Evolutionary conservation across 2,113 vertebrate species (phyloP), one percentile per base, ranked within the genome.

Genomic region (Microcebus jonahi): DNA sequence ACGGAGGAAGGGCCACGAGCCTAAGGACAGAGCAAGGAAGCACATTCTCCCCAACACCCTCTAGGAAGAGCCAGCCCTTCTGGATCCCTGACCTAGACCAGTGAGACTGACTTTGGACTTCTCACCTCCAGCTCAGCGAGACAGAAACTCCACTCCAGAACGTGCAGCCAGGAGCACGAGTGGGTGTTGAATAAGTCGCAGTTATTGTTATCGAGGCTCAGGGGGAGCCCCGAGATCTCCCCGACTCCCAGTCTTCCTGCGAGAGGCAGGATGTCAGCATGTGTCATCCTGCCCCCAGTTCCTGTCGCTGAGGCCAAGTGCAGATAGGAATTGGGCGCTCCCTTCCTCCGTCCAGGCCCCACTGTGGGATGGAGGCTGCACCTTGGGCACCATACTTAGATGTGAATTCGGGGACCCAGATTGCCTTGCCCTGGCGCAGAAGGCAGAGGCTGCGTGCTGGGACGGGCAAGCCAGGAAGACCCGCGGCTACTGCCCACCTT

Each of bases 401-500:
- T 73, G 23, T 73, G 71, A 50, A 18, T 48, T 1, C 1, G 0
- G 6, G 50, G 5, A 6, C 34, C 55, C 71, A 6, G 20, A 2
- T 0, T 1, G 29, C 39, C 25, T 31, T 23, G 36, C 10, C 71
- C 50, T 2, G 45, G 10, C 7, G 6, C 18, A 11, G 4, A 31
- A n/a, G n/a, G 50, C 50, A 20, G 8, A 50, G 5, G 36, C 8
- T 68, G 84, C 48, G 0, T 4, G 20, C 17, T 9, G 5, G 23
- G 15, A 6, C 57, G 23, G 50, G 55, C 5, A n/a, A 63, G n/a
- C 25, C 15, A 2, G 0, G 87, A 23, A 42, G 27, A 75, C 88
- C 36, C 0, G 11, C n/a, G n/a, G 34, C 82, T 50, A 8, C 59
- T 0, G 5, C 14, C 10, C n/a, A 8, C 27, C 59, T 3, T 6